Conservation (phyloP, 2,888 invertebrate genomes). For the Tetragnatha montana region DNA sequence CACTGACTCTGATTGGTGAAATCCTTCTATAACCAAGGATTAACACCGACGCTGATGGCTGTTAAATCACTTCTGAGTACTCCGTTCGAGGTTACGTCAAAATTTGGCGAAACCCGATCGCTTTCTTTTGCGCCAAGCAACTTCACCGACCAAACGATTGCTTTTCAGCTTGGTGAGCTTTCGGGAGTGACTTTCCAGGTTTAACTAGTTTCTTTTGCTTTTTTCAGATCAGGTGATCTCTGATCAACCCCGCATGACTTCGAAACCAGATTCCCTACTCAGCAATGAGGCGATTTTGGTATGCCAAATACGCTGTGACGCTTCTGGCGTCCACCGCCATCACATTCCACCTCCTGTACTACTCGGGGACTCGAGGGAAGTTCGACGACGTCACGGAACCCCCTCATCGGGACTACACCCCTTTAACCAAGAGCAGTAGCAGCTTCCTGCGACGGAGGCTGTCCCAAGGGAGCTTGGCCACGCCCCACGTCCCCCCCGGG, state of each 20-base stretch:
- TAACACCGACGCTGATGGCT: no score
- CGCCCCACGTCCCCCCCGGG: not conserved
- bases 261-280: not conserved
- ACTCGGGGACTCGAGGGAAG: conserved; percentile 18
- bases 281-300: conserved; percentile 65
- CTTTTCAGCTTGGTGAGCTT: not conserved
- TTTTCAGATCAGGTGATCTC: conserved; percentile 31
- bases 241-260: not conserved
- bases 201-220: not conserved
- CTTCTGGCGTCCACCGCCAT: conserved; percentile 54
- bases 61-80: no score
- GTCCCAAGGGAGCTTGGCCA: conserved; percentile 28
- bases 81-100: no score
- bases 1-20: no score
- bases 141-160: no score
- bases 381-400: not conserved
- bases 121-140: no score
- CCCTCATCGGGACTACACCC: not conserved
- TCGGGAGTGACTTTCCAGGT: no score
- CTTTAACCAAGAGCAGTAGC: not conserved
- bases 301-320: conserved; percentile 51
- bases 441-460: conserved; percentile 30
- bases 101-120: no score
- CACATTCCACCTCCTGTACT: conserved; percentile 57
- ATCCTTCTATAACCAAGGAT: no score